Conservation (phyloP, 1,140 invertebrate genomes). For the Sinella curviseta region DNA sequence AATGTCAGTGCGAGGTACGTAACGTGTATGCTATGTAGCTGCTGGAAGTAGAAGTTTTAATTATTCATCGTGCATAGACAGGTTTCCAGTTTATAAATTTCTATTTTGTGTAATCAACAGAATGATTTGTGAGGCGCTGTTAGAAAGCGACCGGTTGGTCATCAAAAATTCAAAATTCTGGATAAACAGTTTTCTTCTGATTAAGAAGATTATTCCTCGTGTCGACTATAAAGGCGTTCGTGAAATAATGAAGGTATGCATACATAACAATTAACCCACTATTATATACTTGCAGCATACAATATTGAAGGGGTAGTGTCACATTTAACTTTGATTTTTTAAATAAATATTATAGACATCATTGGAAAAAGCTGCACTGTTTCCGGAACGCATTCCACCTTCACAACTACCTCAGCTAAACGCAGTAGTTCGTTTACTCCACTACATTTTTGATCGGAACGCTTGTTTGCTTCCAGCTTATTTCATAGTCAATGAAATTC, state of each 20-base stretch:
- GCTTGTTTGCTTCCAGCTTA: constrained; percentile 88
- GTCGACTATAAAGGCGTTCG: constrained; percentile 94
- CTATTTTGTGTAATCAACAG: constrained; percentile 50
- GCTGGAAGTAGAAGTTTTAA: too few relatives aligned
- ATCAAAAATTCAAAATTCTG: constrained; percentile 58
- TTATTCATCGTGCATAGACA: neutral
- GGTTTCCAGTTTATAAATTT: neutral
- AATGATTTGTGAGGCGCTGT: constrained; percentile 58
- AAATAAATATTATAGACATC: constrained; percentile 68
- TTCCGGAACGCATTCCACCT: constrained; percentile 71
- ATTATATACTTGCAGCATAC: neutral
- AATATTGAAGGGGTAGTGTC: neutral
- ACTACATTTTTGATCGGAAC: constrained; percentile 89
- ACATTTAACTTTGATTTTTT: constrained; percentile 51
- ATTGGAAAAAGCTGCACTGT: constrained; percentile 78
- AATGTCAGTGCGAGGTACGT: constrained; percentile 46
- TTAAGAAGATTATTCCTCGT: constrained; percentile 79
- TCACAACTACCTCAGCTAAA: constrained; percentile 76
- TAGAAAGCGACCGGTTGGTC: constrained; percentile 57
- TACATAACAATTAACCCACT: too few relatives aligned
- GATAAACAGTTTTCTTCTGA: constrained; percentile 82
- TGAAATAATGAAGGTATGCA: constrained; percentile 83
- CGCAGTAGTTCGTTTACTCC: constrained; percentile 76
- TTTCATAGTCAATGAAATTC: constrained; percentile 89
- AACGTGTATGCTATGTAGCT: neutral